Base-by-base conservation (phyloP, 2,113 vertebrate species). In the Tyrannus savana region DNA sequence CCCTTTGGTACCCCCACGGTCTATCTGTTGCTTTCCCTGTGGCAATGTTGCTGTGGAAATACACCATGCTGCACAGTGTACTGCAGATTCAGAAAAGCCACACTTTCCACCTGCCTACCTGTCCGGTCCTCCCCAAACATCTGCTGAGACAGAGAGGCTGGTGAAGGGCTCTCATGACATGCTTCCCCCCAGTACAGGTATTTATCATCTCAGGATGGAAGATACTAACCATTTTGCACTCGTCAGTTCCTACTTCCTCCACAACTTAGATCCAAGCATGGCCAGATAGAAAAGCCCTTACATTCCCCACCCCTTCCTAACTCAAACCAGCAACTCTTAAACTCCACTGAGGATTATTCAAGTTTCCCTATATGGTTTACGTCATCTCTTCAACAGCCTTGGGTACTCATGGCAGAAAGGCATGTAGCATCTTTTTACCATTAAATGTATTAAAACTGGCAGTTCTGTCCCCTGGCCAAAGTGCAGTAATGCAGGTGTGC, bases 1-100 rank as follows among this genome's bases (percentile, higher is more conserved):
- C 5, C 39, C 25, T 37, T 47, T 37, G n/a, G 28, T 19, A 19
- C 31, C 7, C 37, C 37, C 0, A 41, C 0, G 2, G 1, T 27
- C 42, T 6, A 58, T 16, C 47, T 76, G n/a, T 5, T 53, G 50
- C 50, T 55, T 63, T 56, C 33, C 56, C 41, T 44, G 21, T 3
- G 11, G 35, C 46, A 17, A 25, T 3, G 27, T 19, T 1, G 2
- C 14, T 27, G 14, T 46, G n/a, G 62, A 72, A 87, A 55, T 4
- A 25, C 30, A 18, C 39, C 6, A 19, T 1, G 6, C 44, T 49
- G 42, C 28, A 58, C 25, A 8, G 16, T 39, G 4, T 3, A 25
- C 5, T 1, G 1, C 30, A 12, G 23, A 62, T 19, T 44, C 41
- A 50, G 42, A 71, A 66, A 67, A 71, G 21, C 10, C 50, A 9